phyloP scores from a whole-genome alignment of 2,113 vertebrate genomes.

The Synodontis membranacea region DNA sequence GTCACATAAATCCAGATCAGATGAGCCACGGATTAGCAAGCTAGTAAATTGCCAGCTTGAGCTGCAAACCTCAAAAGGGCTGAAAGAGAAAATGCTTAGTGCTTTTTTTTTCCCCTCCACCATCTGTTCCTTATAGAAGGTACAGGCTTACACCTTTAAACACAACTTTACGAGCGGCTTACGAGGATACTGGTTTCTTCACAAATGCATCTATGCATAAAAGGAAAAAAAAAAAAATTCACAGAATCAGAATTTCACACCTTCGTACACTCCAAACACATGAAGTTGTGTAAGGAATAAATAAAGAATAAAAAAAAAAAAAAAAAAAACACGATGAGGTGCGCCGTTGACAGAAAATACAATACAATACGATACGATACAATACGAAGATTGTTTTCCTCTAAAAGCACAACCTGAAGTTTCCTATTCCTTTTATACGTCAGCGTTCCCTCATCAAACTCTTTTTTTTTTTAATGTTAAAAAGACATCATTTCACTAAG shows the following conservation, averaged over 20 bases:
- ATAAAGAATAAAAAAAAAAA: not conserved
- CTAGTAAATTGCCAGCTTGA: conserved; percentile 73
- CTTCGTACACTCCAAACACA: not conserved
- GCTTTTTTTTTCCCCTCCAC: not conserved
- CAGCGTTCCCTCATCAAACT: not conserved
- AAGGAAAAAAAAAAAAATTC: too few relatives aligned
- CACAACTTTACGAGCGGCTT: not conserved
- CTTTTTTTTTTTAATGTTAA: not conserved
- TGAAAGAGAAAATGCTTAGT: conserved; percentile 55
- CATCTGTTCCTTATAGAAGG: conserved; percentile 4
- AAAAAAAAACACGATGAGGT: not conserved
- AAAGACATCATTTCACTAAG: not conserved
- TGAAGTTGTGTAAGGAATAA: not conserved
- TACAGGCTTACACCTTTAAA: not conserved
- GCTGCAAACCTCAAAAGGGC: conserved; percentile 72
- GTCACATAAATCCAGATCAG: conserved; percentile 68
- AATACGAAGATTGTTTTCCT: too few relatives aligned
- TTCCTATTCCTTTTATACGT: not conserved
- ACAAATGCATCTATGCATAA: too few relatives aligned
- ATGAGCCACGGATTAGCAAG: conserved; percentile 79
- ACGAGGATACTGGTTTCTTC: not conserved
- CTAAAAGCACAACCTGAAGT: not conserved
- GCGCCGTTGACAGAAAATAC: not conserved
- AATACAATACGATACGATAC: too few relatives aligned
- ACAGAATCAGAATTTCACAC: not conserved